Evolutionary conservation across 2,113 vertebrate species (phyloP), one percentile per base, ranked within the genome.

Genomic region (Peromyscus californicus): DNA sequence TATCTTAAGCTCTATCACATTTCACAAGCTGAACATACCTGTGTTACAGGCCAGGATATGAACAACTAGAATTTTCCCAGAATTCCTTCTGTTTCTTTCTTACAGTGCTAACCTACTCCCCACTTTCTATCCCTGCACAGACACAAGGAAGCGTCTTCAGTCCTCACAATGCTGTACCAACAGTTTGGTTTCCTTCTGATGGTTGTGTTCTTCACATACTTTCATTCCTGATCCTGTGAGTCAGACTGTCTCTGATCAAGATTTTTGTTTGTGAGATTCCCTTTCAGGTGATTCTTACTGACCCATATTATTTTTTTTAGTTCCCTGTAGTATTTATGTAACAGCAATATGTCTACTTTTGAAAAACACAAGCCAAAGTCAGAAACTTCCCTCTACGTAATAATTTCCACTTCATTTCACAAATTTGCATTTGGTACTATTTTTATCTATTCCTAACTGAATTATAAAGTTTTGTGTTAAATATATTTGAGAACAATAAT

Each of bases 11-110:
- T 82, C 79, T 63, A 45, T 65, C 42, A 39, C 2, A 1, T 13
- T 70, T 65, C 24, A 90, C 17, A 57, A 78, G 36, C 11, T 90
- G 36, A 87, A 45, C 31, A 65, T 0, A 24, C 13, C 13, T 82
- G 13, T 15, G 7, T 26, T 76, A 63, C 39, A 4, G 94, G 57
- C 9, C 21, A 84, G 31, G 9, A 86, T 4, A 19, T n/a, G 7
- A 36, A 39, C n/a, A 91, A 89, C 4, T 29, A n/a, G 8, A 91
- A 65, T 31, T 26, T 42, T 78, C 33, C 4, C 31, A 67, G 19
- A 80, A 22, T 12, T 11, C 1, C 3, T 3, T 1, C 1, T 1
- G 1, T 65, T 67, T 21, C 26, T 21, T n/a, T 10, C 57, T 69
- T 36, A 48, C n/a, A 10, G 45, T 36, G 39, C 4, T 54, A 70